Base-by-base conservation (phyloP, 1,140 invertebrate species). In the Ridgeia piscesae region DNA sequence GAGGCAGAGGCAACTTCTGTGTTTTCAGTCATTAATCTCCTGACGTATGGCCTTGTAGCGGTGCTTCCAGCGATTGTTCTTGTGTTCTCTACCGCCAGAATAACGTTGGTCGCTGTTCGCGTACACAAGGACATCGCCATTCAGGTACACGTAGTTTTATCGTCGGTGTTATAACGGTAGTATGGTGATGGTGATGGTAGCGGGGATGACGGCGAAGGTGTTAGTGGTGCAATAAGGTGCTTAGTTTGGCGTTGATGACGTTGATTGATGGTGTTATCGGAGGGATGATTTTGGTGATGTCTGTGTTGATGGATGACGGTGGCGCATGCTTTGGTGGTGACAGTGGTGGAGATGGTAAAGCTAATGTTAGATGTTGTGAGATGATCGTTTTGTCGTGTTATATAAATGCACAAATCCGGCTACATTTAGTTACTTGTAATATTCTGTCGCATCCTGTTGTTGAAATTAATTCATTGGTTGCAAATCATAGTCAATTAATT, bases 221-320 rank as follows among this genome's bases (percentile, higher is more conserved):
- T 9, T 34, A 58, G 33, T 93, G 77, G 89, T 48, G 96, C 96
- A 94, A 96, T 95, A 6, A 96, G 48, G 35, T 48, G 48, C 0
- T 58, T 21, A 34, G 2, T 0, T 0, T 48, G 91, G 91, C 31
- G 6, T 6, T 91, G 31, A 34, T 89, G 14, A 34, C n/a, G 91
- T 11, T 48, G 91, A n/a, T 58, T 91, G 35, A 35, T 91, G 35
- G 91, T 91, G 35, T 35, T 91, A 31, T 4, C 48, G 35, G 91
- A 14, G 35, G 91, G 34, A 1, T 77, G 58, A 21, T 77, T 1
- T 17, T 77, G 58, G 58, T 77, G 58, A 0, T 77, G 58, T 9
- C 11, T 33, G 34, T 91, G 91, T 14, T 91, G 42, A 33, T 91
- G 42, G 91, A 89, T 89, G 48, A 21, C 48, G 48, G 48, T 50